These are phyloP conservation scores for Heterodera carotae DNA, from an alignment of 1,140 invertebrate species.

Conservation along the genomic window DNA sequence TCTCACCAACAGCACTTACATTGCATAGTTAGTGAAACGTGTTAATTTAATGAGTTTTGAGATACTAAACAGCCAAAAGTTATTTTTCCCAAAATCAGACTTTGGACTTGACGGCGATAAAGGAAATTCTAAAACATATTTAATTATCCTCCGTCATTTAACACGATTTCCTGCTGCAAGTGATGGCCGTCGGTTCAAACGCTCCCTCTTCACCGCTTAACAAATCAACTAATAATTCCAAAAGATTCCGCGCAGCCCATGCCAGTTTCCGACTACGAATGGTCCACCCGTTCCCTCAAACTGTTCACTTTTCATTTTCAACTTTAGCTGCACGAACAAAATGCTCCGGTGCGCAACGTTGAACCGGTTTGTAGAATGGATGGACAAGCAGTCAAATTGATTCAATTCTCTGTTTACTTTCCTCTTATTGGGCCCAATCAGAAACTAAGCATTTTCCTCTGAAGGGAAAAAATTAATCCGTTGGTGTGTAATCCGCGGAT, in stretches of 20 bases:
- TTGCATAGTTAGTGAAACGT: neutral
- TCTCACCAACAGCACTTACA: neutral
- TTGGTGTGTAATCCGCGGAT: neutral
- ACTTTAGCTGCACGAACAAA: conserved; percentile 45
- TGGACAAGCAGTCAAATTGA: neutral
- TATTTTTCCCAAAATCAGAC: too few relatives aligned
- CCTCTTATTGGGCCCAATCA: neutral
- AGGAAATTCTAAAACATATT: too few relatives aligned
- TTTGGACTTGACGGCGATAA: too few relatives aligned
- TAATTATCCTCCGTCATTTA: too few relatives aligned
- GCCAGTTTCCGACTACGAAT: conserved; percentile 45
- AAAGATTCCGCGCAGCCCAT: conserved; percentile 49
- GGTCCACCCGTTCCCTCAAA: conserved; percentile 13
- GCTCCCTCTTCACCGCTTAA: conserved; percentile 14
- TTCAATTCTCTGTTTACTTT: conserved; percentile 3
- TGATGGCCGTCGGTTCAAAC: neutral
- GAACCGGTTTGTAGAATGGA: conserved; percentile 37
- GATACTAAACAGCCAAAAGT: too few relatives aligned
- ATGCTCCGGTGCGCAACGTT: conserved; percentile 28
- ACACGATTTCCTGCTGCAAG: neutral
- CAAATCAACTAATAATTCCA: conserved; percentile 23
- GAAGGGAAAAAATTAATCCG: neutral
- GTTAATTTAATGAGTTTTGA: neutral
- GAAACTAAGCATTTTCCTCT: neutral
- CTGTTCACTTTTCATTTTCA: neutral